Base-by-base conservation (phyloP, 2,888 invertebrate genomes). In the Theristus sp. region DNA sequence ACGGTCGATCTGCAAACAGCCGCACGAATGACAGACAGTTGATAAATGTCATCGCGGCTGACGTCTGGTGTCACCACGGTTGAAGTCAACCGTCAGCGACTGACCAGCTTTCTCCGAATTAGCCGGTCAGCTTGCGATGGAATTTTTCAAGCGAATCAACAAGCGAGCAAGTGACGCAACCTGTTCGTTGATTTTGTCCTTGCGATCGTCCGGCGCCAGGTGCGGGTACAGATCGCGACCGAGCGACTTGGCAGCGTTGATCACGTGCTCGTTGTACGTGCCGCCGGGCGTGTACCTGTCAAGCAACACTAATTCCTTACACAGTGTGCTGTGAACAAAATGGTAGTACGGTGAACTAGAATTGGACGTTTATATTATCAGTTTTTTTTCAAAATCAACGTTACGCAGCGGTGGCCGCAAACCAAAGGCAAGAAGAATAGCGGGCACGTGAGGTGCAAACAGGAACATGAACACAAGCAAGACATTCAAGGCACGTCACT, bases 241-340 rank as follows among this genome's bases (percentile, higher is more conserved):
- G 64, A 85, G 84, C 72, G 86, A 85, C 76, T 91, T 85, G 25
- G 93, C 91, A 66, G 85, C 82, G 61, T 85, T 85, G 80, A 93
- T 88, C 66, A 90, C 81, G 65, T 84, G 83, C 71, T 89, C 88
- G 70, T 86, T 84, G 65, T 80, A 78, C 0, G 80, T 78, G 63
- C 75, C 74, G 26, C 69, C 70, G 1, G 69, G 68, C 59, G 69
- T 67, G 64, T 70, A 69, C 54, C 20, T n/a, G n/a, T n/a, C n/a
- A n/a, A n/a, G n/a, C n/a, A n/a, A n/a, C n/a, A n/a, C n/a, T n/a
- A n/a, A n/a, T n/a, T n/a, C n/a, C n/a, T n/a, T n/a, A n/a, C n/a
- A n/a, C n/a, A n/a, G n/a, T n/a, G n/a, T n/a, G n/a, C n/a, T n/a
- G n/a, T n/a, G n/a, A n/a, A n/a, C n/a, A n/a, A n/a, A n/a, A n/a